Evolutionary conservation across 2,888 invertebrate genomes (phyloP).

Genomic region (Hedya salicella): DNA sequence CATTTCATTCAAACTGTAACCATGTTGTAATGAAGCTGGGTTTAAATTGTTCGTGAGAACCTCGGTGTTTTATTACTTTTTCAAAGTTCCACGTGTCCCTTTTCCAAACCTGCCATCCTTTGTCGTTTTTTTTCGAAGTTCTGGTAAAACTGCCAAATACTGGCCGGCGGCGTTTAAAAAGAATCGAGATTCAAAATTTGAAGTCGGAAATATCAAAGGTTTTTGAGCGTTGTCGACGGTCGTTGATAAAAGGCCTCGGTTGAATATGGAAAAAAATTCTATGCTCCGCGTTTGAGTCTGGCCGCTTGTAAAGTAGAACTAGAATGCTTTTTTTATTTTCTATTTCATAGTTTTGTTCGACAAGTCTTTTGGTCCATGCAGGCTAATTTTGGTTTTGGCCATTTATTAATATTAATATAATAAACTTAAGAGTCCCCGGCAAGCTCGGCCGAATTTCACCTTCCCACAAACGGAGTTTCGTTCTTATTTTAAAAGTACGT

Average conservation of each 20-base stretch:
- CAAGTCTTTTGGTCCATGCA: neutral
- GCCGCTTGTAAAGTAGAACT: slow-evolving; percentile 32
- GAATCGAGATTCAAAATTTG: slow-evolving; percentile 40
- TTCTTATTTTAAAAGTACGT: no score
- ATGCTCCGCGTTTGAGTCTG: slow-evolving; percentile 34
- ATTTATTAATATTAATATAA: neutral
- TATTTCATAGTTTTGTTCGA: slow-evolving; percentile 3
- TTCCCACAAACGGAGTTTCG: no score
- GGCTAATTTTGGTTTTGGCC: no score
- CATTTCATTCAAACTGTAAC: neutral
- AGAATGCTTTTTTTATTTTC: slow-evolving; percentile 17
- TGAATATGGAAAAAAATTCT: slow-evolving; percentile 38
- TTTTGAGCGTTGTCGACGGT: slow-evolving; percentile 16
- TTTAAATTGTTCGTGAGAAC: neutral
- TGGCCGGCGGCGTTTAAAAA: slow-evolving; percentile 39
- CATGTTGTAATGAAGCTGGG: neutral
- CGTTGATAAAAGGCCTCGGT: slow-evolving; percentile 32
- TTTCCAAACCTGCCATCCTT: slow-evolving; percentile 30
- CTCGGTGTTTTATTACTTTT: slow-evolving; percentile 8
- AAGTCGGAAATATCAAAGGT: slow-evolving; percentile 43
- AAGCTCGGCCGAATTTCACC: no score
- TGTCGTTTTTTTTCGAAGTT: slow-evolving; percentile 33
- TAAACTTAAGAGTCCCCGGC: no score
- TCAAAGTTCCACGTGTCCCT: slow-evolving; percentile 21
- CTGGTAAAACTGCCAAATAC: slow-evolving; percentile 31